These are phyloP conservation scores for Catamblyrhynchus diadema DNA, from an alignment of 2,797 vertebrate genomes.

Conservation along the genomic window DNA sequence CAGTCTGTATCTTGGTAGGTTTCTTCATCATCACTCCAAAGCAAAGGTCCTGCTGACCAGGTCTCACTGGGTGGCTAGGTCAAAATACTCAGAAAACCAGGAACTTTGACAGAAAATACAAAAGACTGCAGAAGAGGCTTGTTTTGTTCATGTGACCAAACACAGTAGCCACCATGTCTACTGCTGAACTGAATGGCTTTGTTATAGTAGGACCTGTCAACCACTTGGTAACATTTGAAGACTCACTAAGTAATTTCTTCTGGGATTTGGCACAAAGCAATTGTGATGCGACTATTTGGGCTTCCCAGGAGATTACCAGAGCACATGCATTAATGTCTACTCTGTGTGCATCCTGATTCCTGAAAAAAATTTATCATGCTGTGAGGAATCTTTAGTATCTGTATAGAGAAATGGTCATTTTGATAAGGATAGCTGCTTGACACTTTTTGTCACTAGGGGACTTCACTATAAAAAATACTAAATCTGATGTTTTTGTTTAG, in stretches of 20 bases:
- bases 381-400: not conserved
- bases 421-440: not conserved
- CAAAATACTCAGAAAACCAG: not conserved
- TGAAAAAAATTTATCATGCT: not conserved
- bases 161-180: not conserved
- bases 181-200: not conserved
- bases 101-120: not conserved
- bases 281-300: rapidly evolving
- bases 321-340: not conserved
- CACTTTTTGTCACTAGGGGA: not conserved
- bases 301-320: not conserved
- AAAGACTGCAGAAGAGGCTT: not conserved
- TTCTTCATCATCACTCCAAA: not conserved
- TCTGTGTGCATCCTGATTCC: not conserved
- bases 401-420: not conserved
- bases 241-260: not conserved
- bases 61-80: not conserved
- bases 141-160: not conserved
- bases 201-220: not conserved
- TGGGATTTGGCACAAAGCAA: not conserved
- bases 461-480: not conserved
- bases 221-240: not conserved
- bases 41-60: not conserved
- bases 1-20: not conserved
- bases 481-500: not conserved